A percentile compares a stretch with the other conserved stretches of the same genome.
Evolutionary conservation across 2,113 vertebrate species (phyloP).

Genomic region (Strix uralensis): DNA sequence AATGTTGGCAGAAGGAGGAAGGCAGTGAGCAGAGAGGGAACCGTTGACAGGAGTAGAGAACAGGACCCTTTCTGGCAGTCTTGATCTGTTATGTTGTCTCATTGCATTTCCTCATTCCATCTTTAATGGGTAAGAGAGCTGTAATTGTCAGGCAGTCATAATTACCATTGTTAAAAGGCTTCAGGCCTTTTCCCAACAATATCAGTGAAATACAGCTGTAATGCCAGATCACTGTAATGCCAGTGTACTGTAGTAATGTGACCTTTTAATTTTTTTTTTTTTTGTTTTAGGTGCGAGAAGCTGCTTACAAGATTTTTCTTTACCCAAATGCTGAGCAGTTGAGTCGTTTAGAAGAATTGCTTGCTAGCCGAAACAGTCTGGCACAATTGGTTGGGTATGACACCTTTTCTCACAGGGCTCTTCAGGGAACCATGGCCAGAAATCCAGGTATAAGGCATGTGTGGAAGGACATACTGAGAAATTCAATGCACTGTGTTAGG

Average conservation of each 20-base stretch:
- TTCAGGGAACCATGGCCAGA: constrained; percentile 93
- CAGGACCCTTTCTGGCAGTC: not conserved
- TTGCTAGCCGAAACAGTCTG: constrained; percentile 83
- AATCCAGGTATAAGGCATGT: constrained; percentile 81
- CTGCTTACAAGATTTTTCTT: constrained; percentile 93
- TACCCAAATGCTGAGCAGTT: constrained; percentile 84
- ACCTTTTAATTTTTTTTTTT: not conserved
- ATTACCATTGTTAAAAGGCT: not conserved
- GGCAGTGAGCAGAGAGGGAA: not conserved
- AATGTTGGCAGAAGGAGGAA: not conserved
- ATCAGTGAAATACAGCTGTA: not conserved
- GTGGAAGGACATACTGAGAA: not conserved
- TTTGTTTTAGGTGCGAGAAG: constrained; percentile 86
- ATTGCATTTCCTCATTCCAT: not conserved
- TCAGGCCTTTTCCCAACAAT: not conserved
- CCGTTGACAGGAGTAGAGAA: not conserved
- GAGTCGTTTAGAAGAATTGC: constrained; percentile 85
- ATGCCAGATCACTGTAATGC: not conserved
- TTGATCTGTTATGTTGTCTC: not conserved
- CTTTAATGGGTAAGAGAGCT: not conserved
- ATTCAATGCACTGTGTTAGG: not conserved
- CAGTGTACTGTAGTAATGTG: not conserved
- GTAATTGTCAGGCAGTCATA: not conserved
- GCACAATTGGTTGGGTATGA: constrained; percentile 91
- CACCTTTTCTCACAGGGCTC: constrained; percentile 89